phyloP scores from a whole-genome alignment of 2,888 invertebrate species.

The Lysandra bellargus region DNA sequence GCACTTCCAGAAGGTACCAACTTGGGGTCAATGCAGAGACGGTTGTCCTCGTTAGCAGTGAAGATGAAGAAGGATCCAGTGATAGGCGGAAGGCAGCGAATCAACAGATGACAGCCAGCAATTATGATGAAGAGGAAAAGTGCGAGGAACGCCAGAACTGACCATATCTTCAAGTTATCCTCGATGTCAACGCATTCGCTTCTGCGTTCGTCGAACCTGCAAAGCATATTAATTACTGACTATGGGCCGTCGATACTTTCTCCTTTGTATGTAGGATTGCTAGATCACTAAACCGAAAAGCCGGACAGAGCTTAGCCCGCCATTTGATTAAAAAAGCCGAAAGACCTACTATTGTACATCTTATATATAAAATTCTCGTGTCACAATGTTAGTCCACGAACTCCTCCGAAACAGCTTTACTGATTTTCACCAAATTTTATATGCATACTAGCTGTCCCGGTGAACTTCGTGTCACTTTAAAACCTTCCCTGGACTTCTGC shows the following conservation, averaged over 20 bases:
- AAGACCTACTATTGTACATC: too few species aligned
- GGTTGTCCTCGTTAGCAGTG: constrained; percentile 70
- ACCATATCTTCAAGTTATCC: constrained; percentile 52
- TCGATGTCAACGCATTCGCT: constrained; percentile 53
- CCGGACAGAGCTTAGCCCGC: too few species aligned
- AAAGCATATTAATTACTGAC: background rate
- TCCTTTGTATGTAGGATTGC: background rate
- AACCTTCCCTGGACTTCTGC: too few species aligned
- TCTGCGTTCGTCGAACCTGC: constrained; percentile 61
- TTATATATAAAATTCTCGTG: too few species aligned
- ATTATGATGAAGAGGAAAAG: constrained; percentile 53
- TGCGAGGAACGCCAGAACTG: constrained; percentile 54
- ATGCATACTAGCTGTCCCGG: too few species aligned
- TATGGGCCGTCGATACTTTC: background rate
- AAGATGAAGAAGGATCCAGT: constrained; percentile 70
- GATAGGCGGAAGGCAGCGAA: constrained; percentile 58
- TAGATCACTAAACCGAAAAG: too few species aligned
- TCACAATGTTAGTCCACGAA: too few species aligned
- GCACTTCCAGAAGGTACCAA: constrained; percentile 42
- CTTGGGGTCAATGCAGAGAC: constrained; percentile 57
- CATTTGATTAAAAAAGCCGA: too few species aligned
- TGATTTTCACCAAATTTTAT: too few species aligned
- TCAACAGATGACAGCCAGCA: constrained; percentile 55
- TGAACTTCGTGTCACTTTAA: too few species aligned
- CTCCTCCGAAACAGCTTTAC: too few species aligned